Evolutionary conservation across 2,797 vertebrate genomes (phyloP).

Genomic region (Anguilla anguilla): DNA sequence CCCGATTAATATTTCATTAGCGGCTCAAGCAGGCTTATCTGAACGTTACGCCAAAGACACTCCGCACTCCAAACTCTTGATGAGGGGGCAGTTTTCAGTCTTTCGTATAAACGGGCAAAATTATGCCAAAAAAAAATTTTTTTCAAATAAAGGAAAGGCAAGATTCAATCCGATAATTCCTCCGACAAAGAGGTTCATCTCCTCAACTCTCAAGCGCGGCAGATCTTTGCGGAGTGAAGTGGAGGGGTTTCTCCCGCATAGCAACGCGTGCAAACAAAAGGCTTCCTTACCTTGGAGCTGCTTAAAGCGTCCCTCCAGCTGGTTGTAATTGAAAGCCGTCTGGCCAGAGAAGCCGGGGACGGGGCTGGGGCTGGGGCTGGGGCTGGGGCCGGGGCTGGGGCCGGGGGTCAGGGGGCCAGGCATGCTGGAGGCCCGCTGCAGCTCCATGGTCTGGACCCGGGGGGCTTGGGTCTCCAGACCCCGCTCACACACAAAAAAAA

Average conservation of each 20-base stretch:
- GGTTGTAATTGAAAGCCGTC: conserved; percentile 92
- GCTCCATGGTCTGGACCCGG: conserved; percentile 75
- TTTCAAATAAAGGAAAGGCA: background rate
- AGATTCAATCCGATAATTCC: background rate
- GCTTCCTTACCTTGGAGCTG: conserved; percentile 90
- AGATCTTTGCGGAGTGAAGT: background rate
- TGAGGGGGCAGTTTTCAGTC: too few species aligned
- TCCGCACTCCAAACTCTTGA: background rate
- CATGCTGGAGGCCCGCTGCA: conserved; percentile 81
- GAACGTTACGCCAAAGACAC: background rate
- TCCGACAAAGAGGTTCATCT: background rate
- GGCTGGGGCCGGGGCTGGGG: conserved; percentile 18
- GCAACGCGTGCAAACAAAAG: conserved; percentile 28
- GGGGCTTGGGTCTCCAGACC: background rate
- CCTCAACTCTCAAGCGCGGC: background rate
- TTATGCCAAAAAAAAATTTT: too few species aligned
- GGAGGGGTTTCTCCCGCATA: background rate
- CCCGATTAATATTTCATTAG: background rate
- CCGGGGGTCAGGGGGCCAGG: conserved; percentile 74
- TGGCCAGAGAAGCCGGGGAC: conserved; percentile 73
- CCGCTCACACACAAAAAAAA: background rate
- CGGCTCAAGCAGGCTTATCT: background rate
- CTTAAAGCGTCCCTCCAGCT: conserved; percentile 94
- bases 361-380: conserved; percentile 41
- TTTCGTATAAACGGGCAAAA: background rate